These are phyloP conservation scores for Drosophila trichaetosa DNA, from an alignment of 2,888 invertebrate genomes.

Conservation along the genomic window DNA sequence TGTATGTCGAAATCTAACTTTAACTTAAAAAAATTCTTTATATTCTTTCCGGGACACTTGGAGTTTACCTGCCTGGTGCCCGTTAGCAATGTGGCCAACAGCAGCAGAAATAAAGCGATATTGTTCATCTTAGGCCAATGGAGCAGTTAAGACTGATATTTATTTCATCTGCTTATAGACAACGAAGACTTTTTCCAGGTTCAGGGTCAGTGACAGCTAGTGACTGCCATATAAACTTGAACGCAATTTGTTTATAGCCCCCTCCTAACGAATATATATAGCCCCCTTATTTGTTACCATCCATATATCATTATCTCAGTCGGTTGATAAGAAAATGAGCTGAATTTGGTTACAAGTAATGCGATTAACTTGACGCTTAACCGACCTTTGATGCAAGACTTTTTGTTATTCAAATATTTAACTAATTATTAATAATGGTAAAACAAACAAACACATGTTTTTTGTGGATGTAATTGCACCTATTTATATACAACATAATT, in stretches of 20 bases:
- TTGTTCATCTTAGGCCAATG: conserved; percentile 29
- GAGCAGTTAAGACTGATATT: conserved; percentile 27
- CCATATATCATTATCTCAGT: neutral
- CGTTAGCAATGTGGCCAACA: conserved; percentile 14
- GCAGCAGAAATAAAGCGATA: neutral
- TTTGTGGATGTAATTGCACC: neutral
- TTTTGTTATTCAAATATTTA: neutral
- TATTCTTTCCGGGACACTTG: neutral
- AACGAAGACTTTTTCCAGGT: conserved; percentile 20
- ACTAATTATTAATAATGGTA: neutral
- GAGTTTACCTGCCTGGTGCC: conserved; percentile 30
- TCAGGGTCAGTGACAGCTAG: neutral
- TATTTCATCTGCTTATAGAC: neutral
- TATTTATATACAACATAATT: neutral
- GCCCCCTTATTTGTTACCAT: neutral
- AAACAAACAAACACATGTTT: neutral
- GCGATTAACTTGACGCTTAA: neutral
- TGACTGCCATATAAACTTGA: neutral
- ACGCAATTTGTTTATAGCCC: neutral
- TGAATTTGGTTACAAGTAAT: neutral
- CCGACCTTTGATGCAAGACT: neutral
- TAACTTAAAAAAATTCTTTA: too few species aligned
- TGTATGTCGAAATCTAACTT: neutral
- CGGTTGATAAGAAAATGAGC: neutral
- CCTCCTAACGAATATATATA: neutral